Base-by-base conservation (phyloP, 2,113 vertebrate species). In the Microcebus murinus region DNA sequence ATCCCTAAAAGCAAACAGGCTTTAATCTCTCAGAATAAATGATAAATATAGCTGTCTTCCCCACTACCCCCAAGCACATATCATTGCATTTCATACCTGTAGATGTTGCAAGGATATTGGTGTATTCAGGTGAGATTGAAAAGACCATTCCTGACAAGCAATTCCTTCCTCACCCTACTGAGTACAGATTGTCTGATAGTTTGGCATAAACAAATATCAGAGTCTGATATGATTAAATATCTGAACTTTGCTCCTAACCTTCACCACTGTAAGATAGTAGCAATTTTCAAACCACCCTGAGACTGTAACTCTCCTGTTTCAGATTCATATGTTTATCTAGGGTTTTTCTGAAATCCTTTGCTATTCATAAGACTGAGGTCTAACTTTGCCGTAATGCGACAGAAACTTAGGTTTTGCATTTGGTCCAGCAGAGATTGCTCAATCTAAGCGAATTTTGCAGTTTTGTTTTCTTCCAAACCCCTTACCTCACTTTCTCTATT, bases 401-500 rank as follows among this genome's bases (percentile, higher is more conserved):
- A 48, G 80, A 15, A 25, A 83, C 81, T 81, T 68, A 39, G 31
- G 18, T 13, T 90, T 21, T 29, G 57, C 63, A 10, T 36, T 86
- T 3, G 2, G 29, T 25, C 74, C 70, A 61, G 29, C 36, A 42
- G 87, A 76, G 90, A 52, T 31, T 48, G 42, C 25, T 52, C 67
- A 39, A 29, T 74, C 52, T 50, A 68, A 92, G 92, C 70, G 57
- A 63, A 88, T 55, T 79, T 45, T 13, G 80, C 65, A 77, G 55
- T 67, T 90, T 57, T 92, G 61, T 80, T 87, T 94, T 39, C 68
- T 80, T 80, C 74, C 48, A 63, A 29, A 8, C 2, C 9, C 39
- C 27, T 82, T 39, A 36, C n/a, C 79, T 83, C 70, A 50, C 29
- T 97, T 86, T 73, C 82, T 79, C 96, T 80, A 31, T 87, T 67